These are phyloP conservation scores for Mus pahari DNA, from an alignment of 2,113 vertebrate species.

Conservation along the genomic window DNA sequence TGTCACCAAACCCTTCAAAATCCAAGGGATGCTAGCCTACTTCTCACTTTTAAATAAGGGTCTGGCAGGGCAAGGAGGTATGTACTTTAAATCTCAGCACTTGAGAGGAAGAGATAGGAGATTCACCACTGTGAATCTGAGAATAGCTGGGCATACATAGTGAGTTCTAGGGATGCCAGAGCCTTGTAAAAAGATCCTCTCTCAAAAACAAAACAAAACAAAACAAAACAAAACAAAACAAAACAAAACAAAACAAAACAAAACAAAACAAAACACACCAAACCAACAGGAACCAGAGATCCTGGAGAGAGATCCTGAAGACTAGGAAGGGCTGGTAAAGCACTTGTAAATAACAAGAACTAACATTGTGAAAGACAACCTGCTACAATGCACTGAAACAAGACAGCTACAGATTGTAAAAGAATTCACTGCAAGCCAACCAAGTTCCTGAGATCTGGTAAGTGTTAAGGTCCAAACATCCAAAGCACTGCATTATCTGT, in stretches of 20 bases:
- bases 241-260: too few species aligned
- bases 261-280: background rate
- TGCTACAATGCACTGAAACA: background rate
- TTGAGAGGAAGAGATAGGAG: background rate
- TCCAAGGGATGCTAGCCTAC: too few species aligned
- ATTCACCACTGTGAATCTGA: background rate
- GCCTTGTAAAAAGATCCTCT: background rate
- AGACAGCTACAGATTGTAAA: background rate
- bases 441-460: background rate
- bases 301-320: background rate
- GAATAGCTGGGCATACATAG: background rate
- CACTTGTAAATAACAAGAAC: background rate
- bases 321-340: background rate
- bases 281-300: background rate
- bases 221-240: too few species aligned
- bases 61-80: background rate
- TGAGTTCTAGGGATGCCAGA: background rate
- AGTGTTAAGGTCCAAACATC: background rate
- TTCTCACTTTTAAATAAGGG: background rate
- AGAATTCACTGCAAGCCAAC: background rate
- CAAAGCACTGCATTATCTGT: background rate
- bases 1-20: background rate
- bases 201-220: background rate
- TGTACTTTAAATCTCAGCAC: background rate
- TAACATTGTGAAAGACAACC: background rate